A percentile compares a stretch with the other conserved stretches of the same genome.
Evolutionary conservation across 2,113 vertebrate species (phyloP).

Genomic region (Narcine bancroftii): DNA sequence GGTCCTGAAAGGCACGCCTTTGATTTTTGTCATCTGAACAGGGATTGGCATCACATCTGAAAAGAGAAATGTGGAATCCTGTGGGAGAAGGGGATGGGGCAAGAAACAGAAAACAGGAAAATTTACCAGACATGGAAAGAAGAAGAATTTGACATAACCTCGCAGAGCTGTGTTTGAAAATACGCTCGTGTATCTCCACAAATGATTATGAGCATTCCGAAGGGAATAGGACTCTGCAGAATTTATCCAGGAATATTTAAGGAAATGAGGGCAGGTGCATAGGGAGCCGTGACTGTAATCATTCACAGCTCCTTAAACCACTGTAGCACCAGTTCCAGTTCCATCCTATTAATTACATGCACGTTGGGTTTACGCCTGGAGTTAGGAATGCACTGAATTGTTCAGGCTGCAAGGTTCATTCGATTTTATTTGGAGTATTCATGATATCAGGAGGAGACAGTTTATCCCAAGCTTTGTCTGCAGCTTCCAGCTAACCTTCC

Average conservation of each 20-base stretch:
- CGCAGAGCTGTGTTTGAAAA: background rate
- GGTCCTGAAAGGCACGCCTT: too few species aligned
- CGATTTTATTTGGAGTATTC: background rate
- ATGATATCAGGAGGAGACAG: background rate
- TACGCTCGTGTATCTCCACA: background rate
- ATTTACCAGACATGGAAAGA: background rate
- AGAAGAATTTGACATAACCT: background rate
- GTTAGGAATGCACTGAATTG: background rate
- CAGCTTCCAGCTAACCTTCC: background rate
- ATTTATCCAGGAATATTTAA: slow-evolving; percentile 2
- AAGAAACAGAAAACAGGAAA: background rate
- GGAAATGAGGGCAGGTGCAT: slow-evolving; percentile 17
- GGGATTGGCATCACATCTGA: background rate
- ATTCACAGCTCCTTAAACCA: slow-evolving; percentile 31
- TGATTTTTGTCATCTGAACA: background rate
- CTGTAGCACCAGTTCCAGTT: background rate
- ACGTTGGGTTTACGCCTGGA: background rate
- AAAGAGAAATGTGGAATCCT: background rate
- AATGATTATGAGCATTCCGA: background rate
- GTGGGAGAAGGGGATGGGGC: background rate
- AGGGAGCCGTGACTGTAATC: background rate
- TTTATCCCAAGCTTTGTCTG: background rate
- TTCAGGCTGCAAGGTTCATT: background rate
- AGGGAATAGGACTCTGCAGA: too few species aligned
- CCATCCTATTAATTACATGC: slow-evolving; percentile 14